Conservation (phyloP, 2,888 invertebrate genomes). For the Mycogona germanica region DNA sequence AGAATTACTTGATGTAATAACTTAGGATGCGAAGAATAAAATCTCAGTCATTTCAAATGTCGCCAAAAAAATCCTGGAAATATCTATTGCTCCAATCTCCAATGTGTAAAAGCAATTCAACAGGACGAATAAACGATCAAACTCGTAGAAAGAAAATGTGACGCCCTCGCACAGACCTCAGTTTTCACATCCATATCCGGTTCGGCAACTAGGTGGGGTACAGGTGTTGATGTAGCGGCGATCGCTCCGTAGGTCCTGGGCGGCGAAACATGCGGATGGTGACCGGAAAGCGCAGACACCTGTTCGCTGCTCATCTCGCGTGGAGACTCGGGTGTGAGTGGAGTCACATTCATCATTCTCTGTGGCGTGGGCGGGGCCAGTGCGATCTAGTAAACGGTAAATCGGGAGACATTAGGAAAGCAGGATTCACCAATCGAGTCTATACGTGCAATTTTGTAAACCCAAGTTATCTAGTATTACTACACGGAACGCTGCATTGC, state of each 20-base stretch:
- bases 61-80: no score
- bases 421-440: no score
- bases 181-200: conserved; percentile 32
- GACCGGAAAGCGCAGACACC: neutral
- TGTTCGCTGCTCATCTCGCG: neutral
- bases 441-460: no score
- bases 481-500: no score
- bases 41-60: no score
- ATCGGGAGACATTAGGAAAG: neutral
- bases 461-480: no score
- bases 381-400: conserved; percentile 13
- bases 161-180: conserved; percentile 29
- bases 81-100: no score
- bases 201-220: conserved; percentile 24
- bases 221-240: conserved; percentile 1
- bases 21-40: no score
- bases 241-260: neutral
- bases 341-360: conserved; percentile 6
- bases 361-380: neutral
- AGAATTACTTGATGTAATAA: no score
- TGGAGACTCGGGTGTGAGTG: conserved; percentile 15
- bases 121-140: neutral
- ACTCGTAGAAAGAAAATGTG: neutral
- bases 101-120: neutral
- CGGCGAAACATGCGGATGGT: neutral